Base-by-base conservation (phyloP, 2,888 invertebrate species). In the Noctua pronuba region DNA sequence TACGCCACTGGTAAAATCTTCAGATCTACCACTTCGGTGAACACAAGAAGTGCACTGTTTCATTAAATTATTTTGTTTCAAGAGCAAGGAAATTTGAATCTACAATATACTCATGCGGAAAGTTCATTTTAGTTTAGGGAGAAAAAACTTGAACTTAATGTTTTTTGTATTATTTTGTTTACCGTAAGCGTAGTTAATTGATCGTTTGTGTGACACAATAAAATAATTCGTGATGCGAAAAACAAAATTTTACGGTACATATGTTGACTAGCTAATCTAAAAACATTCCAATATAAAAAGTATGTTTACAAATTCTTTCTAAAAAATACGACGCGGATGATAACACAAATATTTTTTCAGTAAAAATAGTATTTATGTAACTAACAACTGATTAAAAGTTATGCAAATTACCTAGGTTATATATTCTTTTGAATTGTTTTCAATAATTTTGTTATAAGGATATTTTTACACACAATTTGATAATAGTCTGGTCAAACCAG, bases 401-500 rank as follows among this genome's bases (percentile, higher is more conserved):
- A 16, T 28, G 58, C n/a, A n/a, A n/a, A n/a, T n/a, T 16, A 58
- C 28, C 0, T 16, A 58, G n/a, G 13, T 28, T 16, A 44, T 16
- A 44, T 13, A 55, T 58, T 28, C 28, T 58, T 58, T 49, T 6
- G 21, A 16, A 24, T 49, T 16, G 10, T 68, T 68, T 60, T 49
- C 18, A 41, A 11, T 72, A 10, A 24, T 2, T 38, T 28, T 52
- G 24, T 38, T 52, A 8, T 11, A 38, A 46, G 31, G 10, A 58
- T 49, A n/a, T 31, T 31, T 44, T 55, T 41, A 11, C n/a, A 52
- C 13, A 44, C 11, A 38, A 67, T 77, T 85, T 77, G 68, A 58
- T 77, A 72, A 72, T 69, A 24, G 41, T 65, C 28, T 24, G 41
- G 38, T 38, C n/a, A 52, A 75, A 73, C 41, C 49, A 52, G 52